A percentile compares a stretch with the other conserved stretches of the same genome.
Evolutionary conservation across 2,113 vertebrate species (phyloP).

Genomic region (Cygnus buccinator): DNA sequence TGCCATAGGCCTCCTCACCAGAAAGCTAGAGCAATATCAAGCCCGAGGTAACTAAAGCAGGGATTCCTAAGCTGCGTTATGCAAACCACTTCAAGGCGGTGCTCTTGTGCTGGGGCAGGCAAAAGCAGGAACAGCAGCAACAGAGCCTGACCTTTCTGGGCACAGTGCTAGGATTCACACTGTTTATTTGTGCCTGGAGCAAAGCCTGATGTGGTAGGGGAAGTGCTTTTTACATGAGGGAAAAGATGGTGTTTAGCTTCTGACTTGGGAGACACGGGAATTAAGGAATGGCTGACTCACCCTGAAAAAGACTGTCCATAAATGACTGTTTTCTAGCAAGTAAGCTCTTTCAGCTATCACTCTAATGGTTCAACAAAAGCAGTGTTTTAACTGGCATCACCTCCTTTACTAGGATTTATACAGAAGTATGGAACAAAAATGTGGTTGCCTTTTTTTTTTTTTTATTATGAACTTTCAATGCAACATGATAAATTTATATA

Average conservation of each 20-base stretch:
- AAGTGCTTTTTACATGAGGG: conserved; percentile 1
- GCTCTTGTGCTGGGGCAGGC: background rate
- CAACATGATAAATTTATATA: background rate
- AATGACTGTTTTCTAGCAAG: background rate
- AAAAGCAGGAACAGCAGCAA: background rate
- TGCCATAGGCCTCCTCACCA: background rate
- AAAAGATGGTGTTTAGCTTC: conserved; percentile 35
- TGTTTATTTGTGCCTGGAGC: conserved; percentile 56
- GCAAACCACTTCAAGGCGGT: conserved; percentile 19
- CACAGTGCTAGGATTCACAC: background rate
- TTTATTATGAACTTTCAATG: background rate
- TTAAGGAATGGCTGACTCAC: conserved; percentile 42
- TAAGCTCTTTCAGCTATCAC: background rate
- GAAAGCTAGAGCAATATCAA: background rate
- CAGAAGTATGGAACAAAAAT: background rate
- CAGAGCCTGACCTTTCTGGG: conserved; percentile 25
- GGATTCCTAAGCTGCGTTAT: background rate
- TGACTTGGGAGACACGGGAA: background rate
- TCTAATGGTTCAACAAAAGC: background rate
- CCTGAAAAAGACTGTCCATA: background rate
- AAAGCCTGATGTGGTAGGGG: background rate
- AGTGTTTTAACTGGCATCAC: background rate
- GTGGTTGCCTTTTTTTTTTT: background rate
- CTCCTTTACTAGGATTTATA: background rate
- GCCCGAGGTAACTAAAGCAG: background rate